Evolutionary conservation across 2,888 invertebrate genomes (phyloP).

Genomic region (Mythimna albipuncta): DNA sequence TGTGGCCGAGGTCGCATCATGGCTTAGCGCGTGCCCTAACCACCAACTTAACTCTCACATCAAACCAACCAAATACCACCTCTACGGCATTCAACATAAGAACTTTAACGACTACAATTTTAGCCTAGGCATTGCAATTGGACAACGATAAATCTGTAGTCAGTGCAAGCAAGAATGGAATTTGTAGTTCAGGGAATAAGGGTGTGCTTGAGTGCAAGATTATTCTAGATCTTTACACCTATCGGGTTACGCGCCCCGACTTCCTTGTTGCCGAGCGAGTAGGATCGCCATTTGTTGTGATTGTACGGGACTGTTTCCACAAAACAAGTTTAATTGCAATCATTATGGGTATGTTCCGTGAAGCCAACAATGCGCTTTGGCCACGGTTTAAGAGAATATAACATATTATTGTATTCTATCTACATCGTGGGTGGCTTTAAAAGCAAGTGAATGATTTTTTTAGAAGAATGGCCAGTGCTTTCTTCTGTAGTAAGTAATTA

Average conservation of each 20-base stretch:
- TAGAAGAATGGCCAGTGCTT: not conserved
- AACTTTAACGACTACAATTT: not conserved
- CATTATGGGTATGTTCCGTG: constrained; percentile 38
- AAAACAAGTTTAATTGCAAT: constrained; percentile 54
- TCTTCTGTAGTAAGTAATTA: not conserved
- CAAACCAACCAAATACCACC: constrained; percentile 39
- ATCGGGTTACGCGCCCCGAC: constrained; percentile 62
- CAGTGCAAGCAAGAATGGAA: constrained; percentile 26
- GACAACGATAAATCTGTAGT: constrained; percentile 17
- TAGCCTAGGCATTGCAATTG: constrained; percentile 17
- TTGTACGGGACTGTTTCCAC: constrained; percentile 50
- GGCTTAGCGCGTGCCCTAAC: constrained; percentile 64
- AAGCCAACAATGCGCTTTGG: constrained; percentile 6
- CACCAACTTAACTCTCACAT: constrained; percentile 17
- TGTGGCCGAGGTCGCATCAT: constrained; percentile 65
- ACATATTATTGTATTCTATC: not conserved
- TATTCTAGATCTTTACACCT: constrained; percentile 59
- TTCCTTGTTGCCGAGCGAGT: constrained; percentile 63
- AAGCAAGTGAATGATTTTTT: not conserved
- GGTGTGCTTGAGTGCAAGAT: constrained; percentile 28
- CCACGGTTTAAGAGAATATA: not conserved
- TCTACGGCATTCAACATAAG: constrained; percentile 23
- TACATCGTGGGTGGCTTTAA: not conserved
- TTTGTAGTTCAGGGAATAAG: constrained; percentile 32
- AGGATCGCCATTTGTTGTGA: constrained; percentile 56